These are phyloP conservation scores for Mastomys coucha DNA, from an alignment of 2,113 vertebrate species.

Conservation along the genomic window DNA sequence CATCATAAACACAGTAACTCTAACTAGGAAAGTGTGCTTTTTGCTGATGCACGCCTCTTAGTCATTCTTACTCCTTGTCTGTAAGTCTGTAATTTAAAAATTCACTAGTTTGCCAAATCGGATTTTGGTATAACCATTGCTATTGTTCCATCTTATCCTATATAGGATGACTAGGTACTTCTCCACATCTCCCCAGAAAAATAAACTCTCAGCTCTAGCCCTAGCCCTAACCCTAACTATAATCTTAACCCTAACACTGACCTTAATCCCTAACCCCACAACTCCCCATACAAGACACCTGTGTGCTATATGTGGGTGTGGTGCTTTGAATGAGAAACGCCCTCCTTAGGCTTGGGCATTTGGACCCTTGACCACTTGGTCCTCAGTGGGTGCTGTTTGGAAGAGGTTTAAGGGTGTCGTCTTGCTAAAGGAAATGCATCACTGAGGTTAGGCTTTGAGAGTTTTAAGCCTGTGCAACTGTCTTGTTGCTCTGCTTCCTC, in stretches of 20 bases:
- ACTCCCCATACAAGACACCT: neutral
- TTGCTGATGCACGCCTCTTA: neutral
- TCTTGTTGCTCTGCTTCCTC: neutral
- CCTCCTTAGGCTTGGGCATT: neutral
- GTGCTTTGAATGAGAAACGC: neutral
- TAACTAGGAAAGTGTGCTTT: neutral
- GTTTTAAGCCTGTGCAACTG: neutral
- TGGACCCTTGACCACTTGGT: neutral
- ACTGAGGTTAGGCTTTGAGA: neutral
- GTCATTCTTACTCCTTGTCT: neutral
- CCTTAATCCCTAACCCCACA: neutral
- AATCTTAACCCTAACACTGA: neutral
- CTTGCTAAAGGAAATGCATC: neutral
- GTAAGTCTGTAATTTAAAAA: neutral
- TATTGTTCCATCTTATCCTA: neutral
- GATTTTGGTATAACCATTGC: neutral
- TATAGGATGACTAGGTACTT: neutral
- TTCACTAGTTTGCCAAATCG: neutral
- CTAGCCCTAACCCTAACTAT: neutral
- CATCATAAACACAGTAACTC: neutral
- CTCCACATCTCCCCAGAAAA: neutral
- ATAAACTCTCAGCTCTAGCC: neutral
- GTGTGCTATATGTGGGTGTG: neutral
- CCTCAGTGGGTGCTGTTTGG: neutral
- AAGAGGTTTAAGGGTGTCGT: neutral